Evolutionary conservation across 2,113 vertebrate genomes (phyloP).

Genomic region (Grantiella picta): DNA sequence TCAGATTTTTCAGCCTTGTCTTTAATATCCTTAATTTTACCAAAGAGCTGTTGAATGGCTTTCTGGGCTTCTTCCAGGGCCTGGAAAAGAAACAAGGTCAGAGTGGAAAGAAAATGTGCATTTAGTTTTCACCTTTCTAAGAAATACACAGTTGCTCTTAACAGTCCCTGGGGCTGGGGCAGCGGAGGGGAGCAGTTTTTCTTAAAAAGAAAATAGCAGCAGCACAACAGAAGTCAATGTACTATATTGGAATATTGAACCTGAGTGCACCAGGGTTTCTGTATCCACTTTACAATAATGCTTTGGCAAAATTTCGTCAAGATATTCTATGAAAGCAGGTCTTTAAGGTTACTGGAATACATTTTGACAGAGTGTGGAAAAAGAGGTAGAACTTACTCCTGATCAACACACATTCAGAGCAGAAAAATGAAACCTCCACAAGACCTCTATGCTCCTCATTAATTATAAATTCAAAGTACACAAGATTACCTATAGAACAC

Average conservation of each 20-base stretch:
- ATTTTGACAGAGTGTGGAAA: not conserved
- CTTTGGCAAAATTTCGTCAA: not conserved
- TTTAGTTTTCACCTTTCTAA: not conserved
- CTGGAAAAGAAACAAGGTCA: slow-evolving; percentile 70
- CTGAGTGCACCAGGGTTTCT: not conserved
- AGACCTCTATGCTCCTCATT: not conserved
- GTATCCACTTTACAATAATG: not conserved
- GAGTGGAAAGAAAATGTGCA: not conserved
- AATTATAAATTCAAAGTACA: not conserved
- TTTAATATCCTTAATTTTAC: slow-evolving; percentile 99
- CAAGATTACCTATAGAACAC: not conserved
- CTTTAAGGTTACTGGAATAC: not conserved
- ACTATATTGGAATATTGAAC: not conserved
- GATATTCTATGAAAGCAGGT: not conserved
- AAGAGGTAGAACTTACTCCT: not conserved
- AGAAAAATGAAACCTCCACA: not conserved
- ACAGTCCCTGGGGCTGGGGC: not conserved
- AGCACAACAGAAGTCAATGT: not conserved
- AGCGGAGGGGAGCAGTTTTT: not conserved
- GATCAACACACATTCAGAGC: not conserved
- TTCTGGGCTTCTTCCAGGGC: slow-evolving; percentile 96
- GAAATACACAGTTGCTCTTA: not conserved
- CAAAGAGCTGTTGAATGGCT: slow-evolving; percentile 96
- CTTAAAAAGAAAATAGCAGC: not conserved
- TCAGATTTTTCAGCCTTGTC: slow-evolving; percentile 99